Percentiles rank a stretch among this genome's conserved stretches.
Conservation (phyloP, 1,140 invertebrate species). For the Diachasma alloeum region DNA sequence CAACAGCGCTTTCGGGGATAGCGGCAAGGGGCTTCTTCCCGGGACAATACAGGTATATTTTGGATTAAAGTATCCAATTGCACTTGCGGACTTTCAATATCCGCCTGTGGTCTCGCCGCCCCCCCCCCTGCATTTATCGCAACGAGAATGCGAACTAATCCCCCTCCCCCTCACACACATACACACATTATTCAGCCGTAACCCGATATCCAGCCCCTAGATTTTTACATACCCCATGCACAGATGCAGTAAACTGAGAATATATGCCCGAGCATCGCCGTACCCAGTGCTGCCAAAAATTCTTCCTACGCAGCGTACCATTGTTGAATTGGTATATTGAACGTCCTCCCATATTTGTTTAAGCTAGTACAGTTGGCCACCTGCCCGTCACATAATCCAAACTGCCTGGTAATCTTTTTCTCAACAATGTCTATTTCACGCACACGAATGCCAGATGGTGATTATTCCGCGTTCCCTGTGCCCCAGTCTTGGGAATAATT, state of each 20-base stretch:
- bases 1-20: neutral
- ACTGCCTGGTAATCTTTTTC: neutral
- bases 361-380: constrained; percentile 19
- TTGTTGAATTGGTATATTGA: too few relatives aligned
- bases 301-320: neutral
- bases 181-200: neutral
- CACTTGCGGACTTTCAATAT: neutral
- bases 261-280: neutral
- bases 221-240: neutral
- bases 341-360: too few relatives aligned
- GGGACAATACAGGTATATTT: neutral
- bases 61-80: neutral
- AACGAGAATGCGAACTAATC: neutral
- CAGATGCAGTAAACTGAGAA: neutral
- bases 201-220: neutral
- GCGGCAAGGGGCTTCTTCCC: too few relatives aligned
- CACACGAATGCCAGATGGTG: neutral
- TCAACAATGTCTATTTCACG: neutral
- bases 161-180: neutral
- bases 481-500: neutral
- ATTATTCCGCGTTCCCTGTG: neutral
- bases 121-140: neutral
- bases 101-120: neutral
- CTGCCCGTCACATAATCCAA: constrained; percentile 20
- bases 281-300: neutral